Percentiles rank a stretch among this genome's conserved stretches.
Evolutionary conservation across 2,797 vertebrate genomes (phyloP).

Genomic region (Acestrorhynchus altus): DNA sequence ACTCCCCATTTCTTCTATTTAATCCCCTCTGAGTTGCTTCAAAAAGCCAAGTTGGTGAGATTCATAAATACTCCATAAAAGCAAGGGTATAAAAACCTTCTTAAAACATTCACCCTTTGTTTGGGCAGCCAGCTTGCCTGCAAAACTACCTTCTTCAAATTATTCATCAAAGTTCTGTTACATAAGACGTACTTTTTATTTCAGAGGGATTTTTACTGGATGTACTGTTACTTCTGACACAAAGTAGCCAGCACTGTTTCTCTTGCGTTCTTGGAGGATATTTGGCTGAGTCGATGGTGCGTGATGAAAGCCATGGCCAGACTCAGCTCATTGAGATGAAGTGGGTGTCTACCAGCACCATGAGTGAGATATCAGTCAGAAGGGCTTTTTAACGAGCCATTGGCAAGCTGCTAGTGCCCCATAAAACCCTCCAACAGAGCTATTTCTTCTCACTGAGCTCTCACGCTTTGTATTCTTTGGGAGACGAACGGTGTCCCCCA

Average conservation of each 20-base stretch:
- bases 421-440: slow-evolving; percentile 30
- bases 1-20: background rate
- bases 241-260: background rate
- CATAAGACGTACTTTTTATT: background rate
- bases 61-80: background rate
- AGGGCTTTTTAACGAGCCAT: slow-evolving; percentile 28
- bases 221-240: slow-evolving; percentile 18
- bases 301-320: background rate
- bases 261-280: background rate
- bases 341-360: slow-evolving; percentile 20
- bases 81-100: background rate
- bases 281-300: slow-evolving; percentile 24
- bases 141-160: slow-evolving; percentile 1
- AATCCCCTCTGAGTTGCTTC: background rate
- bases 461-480: slow-evolving; percentile 43
- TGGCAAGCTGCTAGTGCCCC: slow-evolving; percentile 17
- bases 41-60: background rate
- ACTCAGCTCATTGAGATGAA: slow-evolving; percentile 25
- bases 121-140: background rate
- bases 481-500: slow-evolving; percentile 25
- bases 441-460: slow-evolving; percentile 43
- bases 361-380: slow-evolving; percentile 30
- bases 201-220: background rate
- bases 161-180: background rate
- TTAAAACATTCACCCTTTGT: background rate